Percentiles rank a stretch among this genome's conserved stretches.
phyloP scores from a whole-genome alignment of 2,888 invertebrate species.

The Stictocephala bisonia region DNA sequence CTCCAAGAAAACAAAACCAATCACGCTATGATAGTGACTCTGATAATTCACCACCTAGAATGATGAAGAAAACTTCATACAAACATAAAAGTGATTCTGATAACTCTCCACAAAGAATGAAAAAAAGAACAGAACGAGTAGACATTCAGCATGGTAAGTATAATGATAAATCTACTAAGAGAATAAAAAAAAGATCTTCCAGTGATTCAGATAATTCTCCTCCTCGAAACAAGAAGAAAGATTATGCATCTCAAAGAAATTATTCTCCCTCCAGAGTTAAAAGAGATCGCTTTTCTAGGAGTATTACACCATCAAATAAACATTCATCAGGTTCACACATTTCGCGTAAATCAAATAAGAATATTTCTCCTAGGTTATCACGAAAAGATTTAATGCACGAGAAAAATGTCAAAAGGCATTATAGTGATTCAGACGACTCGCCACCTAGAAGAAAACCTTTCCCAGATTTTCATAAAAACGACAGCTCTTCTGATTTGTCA shows the following conservation, averaged over 20 bases:
- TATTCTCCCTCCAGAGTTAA: background rate
- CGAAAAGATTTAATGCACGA: background rate
- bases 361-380: background rate
- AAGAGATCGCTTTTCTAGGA: background rate
- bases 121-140: slow-evolving; percentile 44
- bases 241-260: background rate
- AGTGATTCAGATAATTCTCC: slow-evolving; percentile 57
- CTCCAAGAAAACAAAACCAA: slow-evolving; percentile 52
- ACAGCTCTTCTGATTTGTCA: slow-evolving; percentile 58
- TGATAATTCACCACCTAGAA: background rate
- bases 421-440: slow-evolving; percentile 27
- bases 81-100: slow-evolving; percentile 49
- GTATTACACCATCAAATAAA: slow-evolving; percentile 5
- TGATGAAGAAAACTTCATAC: too few species aligned
- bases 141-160: too few species aligned
- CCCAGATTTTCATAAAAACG: too few species aligned
- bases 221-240: slow-evolving; percentile 41
- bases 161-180: background rate
- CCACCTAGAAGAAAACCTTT: slow-evolving; percentile 40
- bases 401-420: background rate
- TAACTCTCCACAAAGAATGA: slow-evolving; percentile 49
- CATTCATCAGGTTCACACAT: too few species aligned
- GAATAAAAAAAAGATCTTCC: background rate
- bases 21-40: background rate
- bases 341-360: background rate